phyloP scores from a whole-genome alignment of 2,888 invertebrate genomes.

The Parapristionchus giblindavisi region DNA sequence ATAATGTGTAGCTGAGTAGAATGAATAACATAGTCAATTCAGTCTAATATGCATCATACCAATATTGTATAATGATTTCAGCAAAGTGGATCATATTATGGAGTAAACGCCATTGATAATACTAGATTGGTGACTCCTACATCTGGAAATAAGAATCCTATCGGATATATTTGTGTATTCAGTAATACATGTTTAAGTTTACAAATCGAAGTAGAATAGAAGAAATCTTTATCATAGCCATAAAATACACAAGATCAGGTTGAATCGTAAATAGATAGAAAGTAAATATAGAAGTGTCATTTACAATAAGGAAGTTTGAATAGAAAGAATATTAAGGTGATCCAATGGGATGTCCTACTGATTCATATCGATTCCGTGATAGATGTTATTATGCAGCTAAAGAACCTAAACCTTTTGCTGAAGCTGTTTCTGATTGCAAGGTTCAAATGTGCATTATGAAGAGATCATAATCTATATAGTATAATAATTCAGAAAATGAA shows the following conservation, averaged over 20 bases:
- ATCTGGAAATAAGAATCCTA: constrained; percentile 17
- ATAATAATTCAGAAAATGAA: not conserved
- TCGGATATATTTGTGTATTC: constrained; percentile 27
- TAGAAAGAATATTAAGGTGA: not conserved
- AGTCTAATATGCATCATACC: constrained; percentile 6
- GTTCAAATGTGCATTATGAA: not conserved
- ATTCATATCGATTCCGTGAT: constrained; percentile 15
- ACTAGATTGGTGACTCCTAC: not conserved
- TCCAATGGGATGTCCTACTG: not conserved
- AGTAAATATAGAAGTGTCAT: no score
- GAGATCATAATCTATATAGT: not conserved
- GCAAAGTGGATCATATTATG: constrained; percentile 15
- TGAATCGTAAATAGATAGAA: no score
- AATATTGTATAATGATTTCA: not conserved
- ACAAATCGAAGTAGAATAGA: not conserved
- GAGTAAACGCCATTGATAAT: not conserved
- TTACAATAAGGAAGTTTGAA: no score
- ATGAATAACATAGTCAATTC: constrained; percentile 16
- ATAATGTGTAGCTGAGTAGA: no score
- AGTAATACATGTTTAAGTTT: not conserved
- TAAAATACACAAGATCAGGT: no score
- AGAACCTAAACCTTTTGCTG: not conserved
- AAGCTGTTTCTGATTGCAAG: not conserved
- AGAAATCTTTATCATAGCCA: no score
- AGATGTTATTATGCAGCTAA: not conserved